phyloP scores from a whole-genome alignment of 2,797 vertebrate genomes.

The Oreonectes daqikongensis region DNA sequence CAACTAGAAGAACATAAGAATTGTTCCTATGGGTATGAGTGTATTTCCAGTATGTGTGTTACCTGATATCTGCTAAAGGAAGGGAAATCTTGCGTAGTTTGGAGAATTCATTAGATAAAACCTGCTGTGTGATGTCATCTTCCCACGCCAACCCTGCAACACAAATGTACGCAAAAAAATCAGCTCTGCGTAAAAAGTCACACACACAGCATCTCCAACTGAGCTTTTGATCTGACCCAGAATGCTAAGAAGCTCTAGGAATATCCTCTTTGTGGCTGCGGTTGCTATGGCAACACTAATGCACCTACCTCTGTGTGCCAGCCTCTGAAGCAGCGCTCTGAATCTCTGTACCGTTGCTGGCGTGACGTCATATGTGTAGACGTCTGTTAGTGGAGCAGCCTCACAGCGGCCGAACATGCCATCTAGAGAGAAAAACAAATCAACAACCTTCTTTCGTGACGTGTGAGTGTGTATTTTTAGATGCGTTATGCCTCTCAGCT shows the following conservation, averaged over 20 bases:
- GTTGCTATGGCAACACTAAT: constrained; percentile 33
- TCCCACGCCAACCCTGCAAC: constrained; percentile 85
- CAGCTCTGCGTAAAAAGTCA: constrained; percentile 20
- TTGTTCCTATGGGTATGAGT: not conserved
- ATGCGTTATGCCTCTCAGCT: constrained; percentile 13
- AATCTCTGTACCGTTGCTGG: constrained; percentile 82
- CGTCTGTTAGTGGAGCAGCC: constrained; percentile 75
- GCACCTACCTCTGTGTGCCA: constrained; percentile 83
- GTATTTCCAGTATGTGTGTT: constrained; percentile 2
- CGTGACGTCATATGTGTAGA: constrained; percentile 84
- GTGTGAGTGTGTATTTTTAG: constrained; percentile 8
- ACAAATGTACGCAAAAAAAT: constrained; percentile 5
- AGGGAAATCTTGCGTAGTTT: constrained; percentile 77
- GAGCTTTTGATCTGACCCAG: constrained; percentile 17
- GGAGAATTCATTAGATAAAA: constrained; percentile 84
- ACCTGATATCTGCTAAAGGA: constrained; percentile 60
- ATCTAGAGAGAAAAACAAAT: constrained; percentile 74
- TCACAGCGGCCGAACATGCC: constrained; percentile 92
- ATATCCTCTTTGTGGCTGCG: constrained; percentile 21
- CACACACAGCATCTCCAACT: constrained; percentile 28
- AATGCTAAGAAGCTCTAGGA: constrained; percentile 25
- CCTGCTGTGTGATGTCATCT: constrained; percentile 83
- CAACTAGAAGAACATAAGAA: not conserved
- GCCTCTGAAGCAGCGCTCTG: constrained; percentile 81
- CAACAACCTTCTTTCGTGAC: not conserved